Conservation (phyloP, 2,888 invertebrate genomes). For the Plagodis dolabraria region DNA sequence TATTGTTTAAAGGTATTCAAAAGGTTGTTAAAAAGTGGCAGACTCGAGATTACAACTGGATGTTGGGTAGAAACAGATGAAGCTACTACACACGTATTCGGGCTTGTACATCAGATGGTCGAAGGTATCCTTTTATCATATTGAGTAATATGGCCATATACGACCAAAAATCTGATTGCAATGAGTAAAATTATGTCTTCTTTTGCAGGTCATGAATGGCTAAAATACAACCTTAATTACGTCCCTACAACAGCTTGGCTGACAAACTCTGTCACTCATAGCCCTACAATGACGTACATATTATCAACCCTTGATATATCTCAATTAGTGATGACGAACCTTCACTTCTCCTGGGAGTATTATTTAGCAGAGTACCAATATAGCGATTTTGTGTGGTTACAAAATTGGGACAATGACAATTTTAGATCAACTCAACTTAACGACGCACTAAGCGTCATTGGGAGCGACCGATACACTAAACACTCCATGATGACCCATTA, state of each 20-base stretch:
- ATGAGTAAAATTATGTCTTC: background rate
- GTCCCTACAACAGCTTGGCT: conserved; percentile 94
- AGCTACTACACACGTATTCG: conserved; percentile 93
- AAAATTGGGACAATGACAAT: conserved; percentile 88
- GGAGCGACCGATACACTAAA: conserved; percentile 63
- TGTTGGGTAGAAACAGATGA: conserved; percentile 98
- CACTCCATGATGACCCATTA: conserved; percentile 67
- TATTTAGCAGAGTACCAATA: conserved; percentile 94
- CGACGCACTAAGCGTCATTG: conserved; percentile 59
- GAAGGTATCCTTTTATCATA: conserved; percentile 86
- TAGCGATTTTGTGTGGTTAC: conserved; percentile 96
- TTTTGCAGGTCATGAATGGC: conserved; percentile 93
- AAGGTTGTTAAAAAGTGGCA: conserved; percentile 90
- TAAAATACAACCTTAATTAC: conserved; percentile 91
- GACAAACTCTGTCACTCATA: conserved; percentile 97
- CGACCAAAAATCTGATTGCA: background rate
- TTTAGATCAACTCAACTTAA: conserved; percentile 56
- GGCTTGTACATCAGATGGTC: conserved; percentile 94
- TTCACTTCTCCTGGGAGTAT: conserved; percentile 97
- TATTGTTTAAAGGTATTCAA: conserved; percentile 84
- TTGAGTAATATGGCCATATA: background rate
- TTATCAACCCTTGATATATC: conserved; percentile 91
- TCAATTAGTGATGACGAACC: conserved; percentile 94
- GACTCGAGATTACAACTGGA: conserved; percentile 95
- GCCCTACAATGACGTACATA: conserved; percentile 95